Evolutionary conservation across 2,113 vertebrate genomes (phyloP).

Genomic region (Mesitornis unicolor): DNA sequence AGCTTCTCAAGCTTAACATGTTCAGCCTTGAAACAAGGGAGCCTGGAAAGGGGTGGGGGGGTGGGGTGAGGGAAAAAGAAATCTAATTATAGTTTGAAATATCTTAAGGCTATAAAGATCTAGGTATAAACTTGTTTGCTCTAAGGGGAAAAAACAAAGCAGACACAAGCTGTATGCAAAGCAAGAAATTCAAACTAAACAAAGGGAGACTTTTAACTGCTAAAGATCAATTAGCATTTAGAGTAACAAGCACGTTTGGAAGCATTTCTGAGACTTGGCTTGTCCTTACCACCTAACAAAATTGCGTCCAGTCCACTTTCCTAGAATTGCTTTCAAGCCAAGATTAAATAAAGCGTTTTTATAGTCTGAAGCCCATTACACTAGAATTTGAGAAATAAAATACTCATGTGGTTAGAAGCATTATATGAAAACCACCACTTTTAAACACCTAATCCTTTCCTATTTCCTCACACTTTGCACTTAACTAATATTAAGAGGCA

Average conservation of each 20-base stretch:
- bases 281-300: background rate
- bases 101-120: constrained; percentile 52
- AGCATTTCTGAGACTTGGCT: background rate
- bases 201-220: constrained; percentile 21
- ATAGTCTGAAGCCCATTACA: background rate
- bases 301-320: background rate
- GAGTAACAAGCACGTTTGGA: background rate
- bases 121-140: constrained; percentile 49
- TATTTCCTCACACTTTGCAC: background rate
- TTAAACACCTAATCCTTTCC: background rate
- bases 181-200: constrained; percentile 8
- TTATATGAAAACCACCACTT: background rate
- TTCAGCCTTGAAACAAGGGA: constrained; percentile 52
- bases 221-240: constrained; percentile 20
- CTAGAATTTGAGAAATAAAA: constrained; percentile 8
- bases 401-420: background rate
- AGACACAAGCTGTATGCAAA: background rate
- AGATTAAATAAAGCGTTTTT: constrained; percentile 41
- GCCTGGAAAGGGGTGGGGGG: background rate
- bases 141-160: background rate
- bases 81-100: constrained; percentile 52
- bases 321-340: background rate
- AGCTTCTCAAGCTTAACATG: constrained; percentile 24
- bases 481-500: background rate
- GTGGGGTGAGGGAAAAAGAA: background rate